A percentile compares a stretch with the other conserved stretches of the same genome.
These are phyloP conservation scores for Antheraea mylitta DNA, from an alignment of 1,140 invertebrate genomes.

Conservation along the genomic window DNA sequence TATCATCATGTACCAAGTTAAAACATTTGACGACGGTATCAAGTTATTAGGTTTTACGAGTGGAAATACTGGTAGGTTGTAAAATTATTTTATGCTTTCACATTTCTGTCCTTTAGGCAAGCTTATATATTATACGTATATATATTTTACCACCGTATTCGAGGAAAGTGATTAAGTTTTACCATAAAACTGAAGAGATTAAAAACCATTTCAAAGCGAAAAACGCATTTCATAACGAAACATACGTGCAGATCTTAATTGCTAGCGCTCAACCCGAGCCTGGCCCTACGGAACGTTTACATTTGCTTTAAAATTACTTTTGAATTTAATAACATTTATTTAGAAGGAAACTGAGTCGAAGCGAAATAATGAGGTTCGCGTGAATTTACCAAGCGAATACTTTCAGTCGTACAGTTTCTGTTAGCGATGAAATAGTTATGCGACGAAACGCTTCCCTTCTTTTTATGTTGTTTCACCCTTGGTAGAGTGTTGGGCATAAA, in stretches of 20 bases:
- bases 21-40: not conserved
- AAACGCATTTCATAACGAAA: conserved; percentile 33
- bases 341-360: conserved; percentile 38
- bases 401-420: conserved; percentile 28
- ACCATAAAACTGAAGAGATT: conserved; percentile 28
- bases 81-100: conserved; percentile 1
- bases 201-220: conserved; percentile 28
- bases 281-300: conserved; percentile 31
- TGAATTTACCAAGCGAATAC: conserved; percentile 35
- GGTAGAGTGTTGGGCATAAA: conserved; percentile 32
- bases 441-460: not conserved
- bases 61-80: not conserved
- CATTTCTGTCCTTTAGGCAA: not conserved
- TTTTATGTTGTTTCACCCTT: conserved; percentile 42
- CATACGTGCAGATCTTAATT: conserved; percentile 37
- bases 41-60: not conserved
- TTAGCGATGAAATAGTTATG: conserved; percentile 20
- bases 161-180: conserved; percentile 25
- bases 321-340: conserved; percentile 54
- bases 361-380: conserved; percentile 52
- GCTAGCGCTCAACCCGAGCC: conserved; percentile 19
- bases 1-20: not conserved
- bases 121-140: not conserved
- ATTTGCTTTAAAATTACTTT: conserved; percentile 45
- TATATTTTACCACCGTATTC: not conserved